Evolutionary conservation across 1,140 invertebrate species (phyloP), one percentile per base, ranked within the genome.

Genomic region (Wiebesia pumilae): DNA sequence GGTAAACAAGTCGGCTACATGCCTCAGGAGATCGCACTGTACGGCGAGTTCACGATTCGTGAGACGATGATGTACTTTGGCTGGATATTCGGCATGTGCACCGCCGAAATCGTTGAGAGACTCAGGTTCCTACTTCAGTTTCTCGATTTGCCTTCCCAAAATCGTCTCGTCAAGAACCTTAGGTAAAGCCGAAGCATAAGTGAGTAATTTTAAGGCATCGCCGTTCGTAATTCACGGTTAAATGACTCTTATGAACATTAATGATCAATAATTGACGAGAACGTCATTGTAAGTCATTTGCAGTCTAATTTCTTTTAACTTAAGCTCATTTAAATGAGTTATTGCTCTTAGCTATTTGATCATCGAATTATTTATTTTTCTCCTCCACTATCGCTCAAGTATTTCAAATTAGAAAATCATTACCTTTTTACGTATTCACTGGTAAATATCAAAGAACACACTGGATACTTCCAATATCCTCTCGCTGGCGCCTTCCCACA

Each of bases 51-150:
- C 93, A 97, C 98, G 0, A 99, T 99, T 87, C 95, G 96, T 86
- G 98, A 99, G 92, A 99, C 98, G 0, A 97, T 99, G 95, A 96
- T 97, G 94, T 99, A 99, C 92, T 99, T 99, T 93, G 98, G 98
- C n/a, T 97, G 97, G 95, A 97, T 99, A 89, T 98, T 98, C 91
- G 97, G 97, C 83, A 98, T 99, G 97, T 94, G 95, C 89, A 96
- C 96, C 7, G 92, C 94, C 43, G 96, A 97, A 91, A 97, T 99
- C 84, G 94, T 95, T 33, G 96, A 97, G 87, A 95, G 98, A 89
- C 95, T 98, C 86, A 95, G 97, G 86, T 99, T 99, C 94, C 94
- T 99, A 6, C 92, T 99, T 0, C 96, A 97, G 90, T 98, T 99
- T 92, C 94, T 99, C 6, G 97, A 98, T 92, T 94, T 99, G 88